These are phyloP conservation scores for Epizoanthus scotinus DNA, from an alignment of 92 coral and sea anemone species.

Conservation along the genomic window DNA sequence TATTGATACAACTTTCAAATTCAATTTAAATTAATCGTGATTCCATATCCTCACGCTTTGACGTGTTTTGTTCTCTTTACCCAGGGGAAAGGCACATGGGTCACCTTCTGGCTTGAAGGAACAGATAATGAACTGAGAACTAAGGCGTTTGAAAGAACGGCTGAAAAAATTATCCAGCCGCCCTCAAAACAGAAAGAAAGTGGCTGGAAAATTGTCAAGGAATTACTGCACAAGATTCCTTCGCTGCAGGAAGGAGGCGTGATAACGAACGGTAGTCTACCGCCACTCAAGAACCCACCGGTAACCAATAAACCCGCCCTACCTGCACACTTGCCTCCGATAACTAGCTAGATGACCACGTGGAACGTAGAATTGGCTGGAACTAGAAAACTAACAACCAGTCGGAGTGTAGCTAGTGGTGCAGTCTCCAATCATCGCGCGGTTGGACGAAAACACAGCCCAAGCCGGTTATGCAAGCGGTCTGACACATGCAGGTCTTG, in stretches of 20 bases:
- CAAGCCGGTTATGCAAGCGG: no score
- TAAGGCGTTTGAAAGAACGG: constrained; percentile 31
- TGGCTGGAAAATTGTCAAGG: constrained; percentile 72
- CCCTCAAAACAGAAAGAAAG: constrained; percentile 32
- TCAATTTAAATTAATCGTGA: no score
- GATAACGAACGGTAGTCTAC: constrained; percentile 43
- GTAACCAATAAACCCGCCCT: not conserved
- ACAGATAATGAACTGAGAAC: constrained; percentile 48
- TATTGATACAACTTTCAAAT: no score
- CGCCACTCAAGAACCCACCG: constrained; percentile 46
- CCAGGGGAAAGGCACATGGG: constrained; percentile 91
- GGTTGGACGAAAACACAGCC: no score
- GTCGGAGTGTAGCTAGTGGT: no score
- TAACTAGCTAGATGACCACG: constrained; percentile 5
- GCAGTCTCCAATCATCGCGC: no score
- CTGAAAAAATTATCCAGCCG: constrained; percentile 43
- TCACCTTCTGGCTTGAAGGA: constrained; percentile 82
- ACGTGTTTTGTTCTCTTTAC: not conserved
- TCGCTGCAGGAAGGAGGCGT: constrained; percentile 35
- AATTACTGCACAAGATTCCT: constrained; percentile 68
- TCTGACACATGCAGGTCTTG: no score
- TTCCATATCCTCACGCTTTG: not conserved
- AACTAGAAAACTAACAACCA: no score
- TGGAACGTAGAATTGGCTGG: no score
- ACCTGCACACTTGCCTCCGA: constrained; percentile 27